phyloP scores from a whole-genome alignment of 1,140 invertebrate genomes.

The Eupristina koningsbergeri region DNA sequence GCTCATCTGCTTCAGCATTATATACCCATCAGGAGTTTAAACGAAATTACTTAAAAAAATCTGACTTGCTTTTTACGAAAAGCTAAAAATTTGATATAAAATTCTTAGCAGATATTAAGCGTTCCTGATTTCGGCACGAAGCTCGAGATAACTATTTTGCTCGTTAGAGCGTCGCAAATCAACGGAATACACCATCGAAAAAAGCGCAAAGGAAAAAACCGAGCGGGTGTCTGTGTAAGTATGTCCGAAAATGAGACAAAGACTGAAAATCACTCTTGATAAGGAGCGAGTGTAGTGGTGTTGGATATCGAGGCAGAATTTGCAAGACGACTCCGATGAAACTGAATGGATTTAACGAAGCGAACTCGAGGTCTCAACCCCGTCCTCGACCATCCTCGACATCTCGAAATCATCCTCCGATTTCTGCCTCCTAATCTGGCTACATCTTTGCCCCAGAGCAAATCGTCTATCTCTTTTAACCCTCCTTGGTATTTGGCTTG shows the following conservation, averaged over 20 bases:
- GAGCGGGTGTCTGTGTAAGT: not conserved
- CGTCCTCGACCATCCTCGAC: conserved; percentile 2
- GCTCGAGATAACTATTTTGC: conserved; percentile 14
- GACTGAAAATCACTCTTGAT: not conserved
- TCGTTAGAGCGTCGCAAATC: not conserved
- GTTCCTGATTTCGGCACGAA: not conserved
- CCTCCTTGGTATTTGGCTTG: not conserved
- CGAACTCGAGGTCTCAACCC: conserved; percentile 28
- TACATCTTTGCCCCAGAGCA: conserved; percentile 34
- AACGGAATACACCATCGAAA: not conserved
- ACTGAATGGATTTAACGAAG: conserved; percentile 66
- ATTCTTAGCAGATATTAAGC: not conserved
- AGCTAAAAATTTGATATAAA: not conserved
- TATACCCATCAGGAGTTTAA: not conserved
- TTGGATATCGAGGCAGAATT: conserved; percentile 49
- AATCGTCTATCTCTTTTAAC: not conserved
- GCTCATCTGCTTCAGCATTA: conserved; percentile 20
- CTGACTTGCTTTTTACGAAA: not conserved
- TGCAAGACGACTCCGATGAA: conserved; percentile 53
- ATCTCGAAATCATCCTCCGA: conserved; percentile 45
- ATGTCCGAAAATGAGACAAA: not conserved
- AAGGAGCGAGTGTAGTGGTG: not conserved
- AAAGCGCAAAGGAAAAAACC: not conserved
- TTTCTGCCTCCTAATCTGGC: conserved; percentile 38
- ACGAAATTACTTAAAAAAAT: not conserved